A percentile compares a stretch with the other conserved stretches of the same genome.
phyloP scores from a whole-genome alignment of 2,113 vertebrate species.

The Alligator mississippiensis region DNA sequence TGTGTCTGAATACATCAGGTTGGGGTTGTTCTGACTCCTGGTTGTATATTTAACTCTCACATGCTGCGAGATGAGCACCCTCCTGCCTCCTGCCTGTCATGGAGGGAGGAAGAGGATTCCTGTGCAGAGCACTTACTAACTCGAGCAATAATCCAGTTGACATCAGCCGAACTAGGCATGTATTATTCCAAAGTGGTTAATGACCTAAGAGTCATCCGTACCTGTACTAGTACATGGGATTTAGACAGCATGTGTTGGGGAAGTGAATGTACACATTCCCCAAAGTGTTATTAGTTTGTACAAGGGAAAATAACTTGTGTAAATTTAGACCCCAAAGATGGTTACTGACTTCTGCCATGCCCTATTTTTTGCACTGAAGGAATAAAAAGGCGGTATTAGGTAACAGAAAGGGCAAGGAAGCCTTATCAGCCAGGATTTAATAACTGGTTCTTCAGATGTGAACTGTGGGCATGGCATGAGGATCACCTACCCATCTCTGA shows the following conservation, averaged over 20 bases:
- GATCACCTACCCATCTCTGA: background rate
- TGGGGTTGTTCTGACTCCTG: slow-evolving; percentile 52
- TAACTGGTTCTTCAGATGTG: background rate
- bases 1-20: slow-evolving; percentile 63
- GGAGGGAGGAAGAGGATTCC: background rate
- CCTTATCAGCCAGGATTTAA: background rate
- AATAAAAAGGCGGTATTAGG: background rate
- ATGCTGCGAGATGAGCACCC: slow-evolving; percentile 25
- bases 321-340: background rate
- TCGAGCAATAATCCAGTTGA: slow-evolving; percentile 32
- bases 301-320: slow-evolving; percentile 18
- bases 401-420: background rate
- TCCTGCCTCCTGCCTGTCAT: background rate
- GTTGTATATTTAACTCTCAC: slow-evolving; percentile 35
- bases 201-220: background rate
- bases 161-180: slow-evolving; percentile 10
- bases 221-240: background rate
- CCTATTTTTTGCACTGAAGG: background rate
- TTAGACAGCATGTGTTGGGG: background rate
- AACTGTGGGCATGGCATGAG: background rate
- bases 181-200: background rate
- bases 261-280: background rate
- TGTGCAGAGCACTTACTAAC: slow-evolving; percentile 34
- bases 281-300: background rate
- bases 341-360: background rate